Evolutionary conservation across 2,113 vertebrate genomes (phyloP).

Genomic region (Charina bottae): DNA sequence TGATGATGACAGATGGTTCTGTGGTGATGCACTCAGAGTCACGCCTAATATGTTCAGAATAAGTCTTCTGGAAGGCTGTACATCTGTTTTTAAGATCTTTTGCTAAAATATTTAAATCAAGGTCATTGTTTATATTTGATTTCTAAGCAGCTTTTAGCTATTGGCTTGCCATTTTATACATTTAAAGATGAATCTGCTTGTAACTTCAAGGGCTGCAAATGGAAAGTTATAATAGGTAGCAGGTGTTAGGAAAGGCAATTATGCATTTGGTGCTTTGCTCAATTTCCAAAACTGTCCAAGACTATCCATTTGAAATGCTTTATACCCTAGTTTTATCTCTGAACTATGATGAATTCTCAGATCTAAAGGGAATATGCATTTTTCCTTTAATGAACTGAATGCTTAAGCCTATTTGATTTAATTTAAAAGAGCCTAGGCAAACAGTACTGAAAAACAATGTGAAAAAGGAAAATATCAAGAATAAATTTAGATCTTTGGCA

Average conservation of each 20-base stretch:
- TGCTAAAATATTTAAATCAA: constrained; percentile 51
- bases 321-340: constrained; percentile 40
- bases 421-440: constrained; percentile 44
- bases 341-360: constrained; percentile 52
- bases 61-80: constrained; percentile 61
- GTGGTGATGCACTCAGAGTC: constrained; percentile 56
- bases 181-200: constrained; percentile 55
- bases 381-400: constrained; percentile 59
- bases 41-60: constrained; percentile 39
- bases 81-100: constrained; percentile 61
- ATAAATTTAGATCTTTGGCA: neutral
- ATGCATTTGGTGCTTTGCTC: constrained; percentile 57
- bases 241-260: constrained; percentile 63
- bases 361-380: constrained; percentile 45
- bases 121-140: constrained; percentile 54
- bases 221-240: constrained; percentile 63
- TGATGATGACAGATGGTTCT: constrained; percentile 56
- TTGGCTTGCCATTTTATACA: constrained; percentile 39
- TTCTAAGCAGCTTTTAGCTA: constrained; percentile 56
- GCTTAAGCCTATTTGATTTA: constrained; percentile 51
- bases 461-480: constrained; percentile 24
- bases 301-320: constrained; percentile 53
- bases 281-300: constrained; percentile 64
- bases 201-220: constrained; percentile 57
- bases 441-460: neutral